phyloP scores from a whole-genome alignment of 2,888 invertebrate genomes.

The Siphonodentalium dalli region DNA sequence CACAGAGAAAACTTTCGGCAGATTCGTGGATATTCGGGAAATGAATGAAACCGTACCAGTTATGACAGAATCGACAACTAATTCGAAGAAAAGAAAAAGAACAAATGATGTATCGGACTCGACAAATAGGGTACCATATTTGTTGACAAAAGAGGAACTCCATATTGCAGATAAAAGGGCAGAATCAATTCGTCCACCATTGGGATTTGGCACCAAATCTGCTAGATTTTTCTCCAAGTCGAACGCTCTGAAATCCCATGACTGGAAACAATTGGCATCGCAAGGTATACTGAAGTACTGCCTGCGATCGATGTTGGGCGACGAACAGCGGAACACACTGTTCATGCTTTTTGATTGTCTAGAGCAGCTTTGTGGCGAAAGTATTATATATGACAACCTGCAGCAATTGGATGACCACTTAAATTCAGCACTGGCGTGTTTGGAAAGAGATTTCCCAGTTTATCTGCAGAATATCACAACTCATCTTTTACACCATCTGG shows the following conservation, averaged over 20 bases:
- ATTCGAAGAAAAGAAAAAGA: background rate
- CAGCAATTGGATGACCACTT: constrained; percentile 1
- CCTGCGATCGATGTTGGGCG: background rate
- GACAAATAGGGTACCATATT: background rate
- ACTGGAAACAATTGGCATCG: constrained; percentile 4
- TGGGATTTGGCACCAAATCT: constrained; percentile 5
- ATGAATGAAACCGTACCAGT: too few relatives aligned
- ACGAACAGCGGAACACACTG: background rate
- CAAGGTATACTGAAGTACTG: constrained; percentile 1
- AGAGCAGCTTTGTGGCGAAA: background rate
- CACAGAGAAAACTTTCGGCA: too few relatives aligned
- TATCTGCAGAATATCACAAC: too few relatives aligned
- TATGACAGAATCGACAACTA: too few relatives aligned
- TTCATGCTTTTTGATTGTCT: constrained; percentile 7
- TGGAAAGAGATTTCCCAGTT: constrained; percentile 4
- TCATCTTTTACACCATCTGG: background rate
- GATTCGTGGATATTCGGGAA: too few relatives aligned
- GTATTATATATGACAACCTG: background rate
- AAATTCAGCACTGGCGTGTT: constrained; percentile 2
- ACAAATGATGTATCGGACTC: background rate
- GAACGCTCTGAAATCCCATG: constrained; percentile 1
- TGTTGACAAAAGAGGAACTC: constrained; percentile 1
- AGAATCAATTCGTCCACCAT: background rate
- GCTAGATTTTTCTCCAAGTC: constrained; percentile 1
- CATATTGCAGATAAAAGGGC: constrained; percentile 1